phyloP scores from a whole-genome alignment of 2,797 vertebrate genomes.

The Hylomyscus alleni region DNA sequence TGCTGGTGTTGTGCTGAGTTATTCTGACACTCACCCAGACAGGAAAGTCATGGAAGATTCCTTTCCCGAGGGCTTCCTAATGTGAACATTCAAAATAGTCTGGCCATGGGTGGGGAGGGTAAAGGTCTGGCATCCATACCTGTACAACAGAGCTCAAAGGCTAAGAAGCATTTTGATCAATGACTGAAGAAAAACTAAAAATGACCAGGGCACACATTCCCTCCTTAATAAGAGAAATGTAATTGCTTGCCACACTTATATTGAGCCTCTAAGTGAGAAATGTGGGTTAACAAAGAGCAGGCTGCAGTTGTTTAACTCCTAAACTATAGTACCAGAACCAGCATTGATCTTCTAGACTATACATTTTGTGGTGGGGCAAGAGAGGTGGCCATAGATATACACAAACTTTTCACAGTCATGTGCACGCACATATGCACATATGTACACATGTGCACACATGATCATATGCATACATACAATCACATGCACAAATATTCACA shows the following conservation, averaged over 20 bases:
- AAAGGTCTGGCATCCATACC: not conserved
- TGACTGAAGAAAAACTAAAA: not conserved
- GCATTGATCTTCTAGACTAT: not conserved
- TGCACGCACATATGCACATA: not conserved
- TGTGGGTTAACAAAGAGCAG: slow-evolving; percentile 23
- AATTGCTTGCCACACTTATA: not conserved
- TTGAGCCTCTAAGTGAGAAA: not conserved
- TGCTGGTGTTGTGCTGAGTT: slow-evolving; percentile 13
- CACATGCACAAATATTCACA: not conserved
- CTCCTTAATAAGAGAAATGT: not conserved
- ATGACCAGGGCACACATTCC: not conserved
- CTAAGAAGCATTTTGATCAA: not conserved
- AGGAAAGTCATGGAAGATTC: slow-evolving; percentile 60
- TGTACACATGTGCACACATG: not conserved
- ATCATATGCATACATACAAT: not conserved
- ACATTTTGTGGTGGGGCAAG: not conserved
- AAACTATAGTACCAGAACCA: not conserved
- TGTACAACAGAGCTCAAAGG: not conserved
- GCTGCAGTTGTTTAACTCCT: slow-evolving; percentile 19
- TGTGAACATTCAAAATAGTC: slow-evolving; percentile 15
- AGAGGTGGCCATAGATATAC: not conserved
- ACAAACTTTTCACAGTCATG: not conserved
- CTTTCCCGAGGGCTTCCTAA: slow-evolving; percentile 25
- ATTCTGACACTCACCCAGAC: slow-evolving; percentile 44
- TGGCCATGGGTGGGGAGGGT: not conserved